Evolutionary conservation across 92 coral and sea anemone genomes (phyloP).

Genomic region (Isaurus tuberculatus): DNA sequence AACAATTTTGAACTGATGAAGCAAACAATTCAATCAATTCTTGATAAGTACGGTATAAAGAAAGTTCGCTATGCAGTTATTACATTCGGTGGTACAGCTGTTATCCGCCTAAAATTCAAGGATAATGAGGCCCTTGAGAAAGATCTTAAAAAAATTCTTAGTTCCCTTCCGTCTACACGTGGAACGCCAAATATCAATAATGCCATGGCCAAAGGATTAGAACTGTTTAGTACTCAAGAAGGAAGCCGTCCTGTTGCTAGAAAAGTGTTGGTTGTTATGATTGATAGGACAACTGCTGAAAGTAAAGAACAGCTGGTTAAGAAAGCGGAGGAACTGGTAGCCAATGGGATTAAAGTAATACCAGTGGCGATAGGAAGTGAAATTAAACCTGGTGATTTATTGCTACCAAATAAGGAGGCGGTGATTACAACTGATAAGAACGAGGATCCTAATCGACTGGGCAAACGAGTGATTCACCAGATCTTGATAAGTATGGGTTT

Average conservation of each 20-base stretch:
- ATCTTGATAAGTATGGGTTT: constrained; percentile 53
- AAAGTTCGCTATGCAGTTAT: constrained; percentile 66
- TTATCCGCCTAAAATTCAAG: constrained; percentile 30
- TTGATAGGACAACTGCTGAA: constrained; percentile 65
- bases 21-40: constrained; percentile 64
- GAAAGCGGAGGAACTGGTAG: constrained; percentile 52
- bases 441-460: constrained; percentile 53
- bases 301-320: constrained; percentile 35
- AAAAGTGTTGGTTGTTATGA: constrained; percentile 78
- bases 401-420: constrained; percentile 59
- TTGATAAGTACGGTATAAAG: constrained; percentile 72
- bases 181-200: constrained; percentile 64
- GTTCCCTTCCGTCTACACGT: constrained; percentile 7
- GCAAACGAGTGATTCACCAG: constrained; percentile 53
- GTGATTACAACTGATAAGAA: constrained; percentile 58
- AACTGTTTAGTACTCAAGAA: constrained; percentile 66
- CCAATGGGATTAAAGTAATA: constrained; percentile 66
- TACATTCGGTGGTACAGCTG: constrained; percentile 55
- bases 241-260: constrained; percentile 83
- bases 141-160: neutral
- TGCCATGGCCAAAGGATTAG: constrained; percentile 61
- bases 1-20: constrained; percentile 59
- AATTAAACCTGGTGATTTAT: constrained; percentile 58
- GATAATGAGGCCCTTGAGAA: neutral
- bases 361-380: constrained; percentile 74